Base-by-base conservation (phyloP, 1,140 invertebrate species). In the Drosophila nebulosa region DNA sequence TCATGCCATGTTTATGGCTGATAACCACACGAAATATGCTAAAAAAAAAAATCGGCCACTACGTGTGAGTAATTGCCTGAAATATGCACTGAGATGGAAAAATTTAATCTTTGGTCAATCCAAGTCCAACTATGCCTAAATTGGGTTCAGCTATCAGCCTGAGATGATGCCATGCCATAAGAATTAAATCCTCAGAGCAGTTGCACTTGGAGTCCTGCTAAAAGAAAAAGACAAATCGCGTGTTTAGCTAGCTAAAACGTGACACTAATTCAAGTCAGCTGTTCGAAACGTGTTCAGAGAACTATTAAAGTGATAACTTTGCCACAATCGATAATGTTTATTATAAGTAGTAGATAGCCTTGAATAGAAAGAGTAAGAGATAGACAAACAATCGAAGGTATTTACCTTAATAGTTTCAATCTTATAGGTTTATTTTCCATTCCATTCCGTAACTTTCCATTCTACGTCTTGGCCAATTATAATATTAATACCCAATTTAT, bases 1-100 rank as follows among this genome's bases (percentile, higher is more conserved):
- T 88, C 83, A 88, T 65, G 62, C 26, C 16, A 57, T 22, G 32
- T 50, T 32, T 50, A 24, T 21, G 14, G 36, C 51, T 50, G 74
- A 86, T 86, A 79, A 84, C 35, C 56, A 35, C 14, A 21, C 22
- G 0, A 52, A 32, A 30, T 55, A 30, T 16, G 52, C 61, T 46
- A 46, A 46, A 10, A 5, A 51, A 46, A 46, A 10, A 5, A 51
- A 12, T 42, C 59, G 67, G 53, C 39, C 61, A 59, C 18, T 64
- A 30, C 12, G 30, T n/a, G 42, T 76, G 69, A 73, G 30, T 57
- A 68, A 76, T 32, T 64, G 22, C 7, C 12, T 9, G n/a, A 69
- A 52, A 61, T 55, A 68, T 73, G 59, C 12, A 30, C n/a, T 22
- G 14, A 67, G 36, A 53, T 55, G 52, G 12, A 9, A 10, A 61